Evolutionary conservation across 1,140 invertebrate species (phyloP).

Genomic region (Ips nitidus): DNA sequence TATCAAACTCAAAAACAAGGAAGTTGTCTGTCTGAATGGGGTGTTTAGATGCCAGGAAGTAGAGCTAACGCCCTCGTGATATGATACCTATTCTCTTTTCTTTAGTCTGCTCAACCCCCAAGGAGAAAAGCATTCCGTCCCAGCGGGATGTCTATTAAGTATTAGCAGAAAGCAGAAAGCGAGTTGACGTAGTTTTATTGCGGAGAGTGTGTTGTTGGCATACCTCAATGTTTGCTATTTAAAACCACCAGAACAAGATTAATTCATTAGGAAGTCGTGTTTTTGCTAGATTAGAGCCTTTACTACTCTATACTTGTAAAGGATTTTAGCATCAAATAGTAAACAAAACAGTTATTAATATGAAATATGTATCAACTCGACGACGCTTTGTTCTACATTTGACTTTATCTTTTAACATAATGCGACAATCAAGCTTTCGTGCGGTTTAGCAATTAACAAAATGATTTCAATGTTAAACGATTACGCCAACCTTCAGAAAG

Average conservation of each 20-base stretch:
- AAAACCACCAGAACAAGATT: neutral
- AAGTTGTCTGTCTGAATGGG: conserved; percentile 6
- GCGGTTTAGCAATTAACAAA: conserved; percentile 18
- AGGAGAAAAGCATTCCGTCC: conserved; percentile 9
- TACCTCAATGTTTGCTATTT: neutral
- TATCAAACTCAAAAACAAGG: neutral
- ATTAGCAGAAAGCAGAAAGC: conserved; percentile 7
- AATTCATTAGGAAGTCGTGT: too few relatives aligned
- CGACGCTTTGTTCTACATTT: conserved; percentile 11
- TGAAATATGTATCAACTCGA: neutral
- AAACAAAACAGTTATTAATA: too few relatives aligned
- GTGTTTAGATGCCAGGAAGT: conserved; percentile 1
- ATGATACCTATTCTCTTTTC: conserved; percentile 8
- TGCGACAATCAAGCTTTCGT: conserved; percentile 24
- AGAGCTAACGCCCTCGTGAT: conserved; percentile 3
- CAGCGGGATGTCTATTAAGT: conserved; percentile 7
- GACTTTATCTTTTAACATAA: conserved; percentile 25
- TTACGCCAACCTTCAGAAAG: neutral
- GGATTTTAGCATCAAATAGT: too few relatives aligned
- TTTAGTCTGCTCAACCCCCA: conserved; percentile 3
- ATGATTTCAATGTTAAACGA: conserved; percentile 14
- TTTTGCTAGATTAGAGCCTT: too few relatives aligned
- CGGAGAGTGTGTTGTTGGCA: neutral
- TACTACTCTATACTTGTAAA: too few relatives aligned
- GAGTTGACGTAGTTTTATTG: conserved; percentile 4